These are phyloP conservation scores for Parascotia fuliginaria DNA, from an alignment of 2,888 invertebrate genomes.

Conservation along the genomic window DNA sequence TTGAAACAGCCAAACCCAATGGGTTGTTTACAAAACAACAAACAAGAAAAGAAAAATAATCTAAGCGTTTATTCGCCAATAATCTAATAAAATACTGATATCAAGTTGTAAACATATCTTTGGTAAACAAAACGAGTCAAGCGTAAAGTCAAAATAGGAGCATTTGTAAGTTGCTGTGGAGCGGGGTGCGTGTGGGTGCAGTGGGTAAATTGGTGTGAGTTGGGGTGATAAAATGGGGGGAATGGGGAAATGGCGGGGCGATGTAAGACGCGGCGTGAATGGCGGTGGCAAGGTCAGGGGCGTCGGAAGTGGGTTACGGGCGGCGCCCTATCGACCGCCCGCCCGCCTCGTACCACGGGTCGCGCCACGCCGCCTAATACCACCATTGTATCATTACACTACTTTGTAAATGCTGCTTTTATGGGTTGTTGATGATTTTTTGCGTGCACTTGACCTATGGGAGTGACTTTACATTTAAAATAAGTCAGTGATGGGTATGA, in stretches of 20 bases:
- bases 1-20: no score
- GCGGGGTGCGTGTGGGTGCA: slow-evolving; percentile 41
- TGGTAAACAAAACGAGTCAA: slow-evolving; percentile 53
- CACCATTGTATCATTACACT: slow-evolving; percentile 35
- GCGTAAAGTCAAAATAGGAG: slow-evolving; percentile 60
- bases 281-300: slow-evolving; percentile 84
- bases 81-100: slow-evolving; percentile 10
- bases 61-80: slow-evolving; percentile 21
- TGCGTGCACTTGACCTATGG: background rate
- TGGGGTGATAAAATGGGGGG: background rate
- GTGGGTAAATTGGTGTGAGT: slow-evolving; percentile 16
- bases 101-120: slow-evolving; percentile 42
- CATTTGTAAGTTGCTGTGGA: slow-evolving; percentile 61
- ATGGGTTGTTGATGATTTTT: slow-evolving; percentile 28
- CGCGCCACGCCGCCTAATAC: slow-evolving; percentile 39
- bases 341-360: slow-evolving; percentile 30
- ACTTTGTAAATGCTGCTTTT: slow-evolving; percentile 35
- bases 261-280: slow-evolving; percentile 79
- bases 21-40: no score
- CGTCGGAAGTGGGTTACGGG: slow-evolving; percentile 85
- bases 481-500: no score
- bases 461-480: no score
- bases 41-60: slow-evolving; percentile 13
- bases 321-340: slow-evolving; percentile 80
- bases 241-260: slow-evolving; percentile 45